Conservation (phyloP, 1,140 invertebrate genomes). For the Drosophila persimilis region DNA sequence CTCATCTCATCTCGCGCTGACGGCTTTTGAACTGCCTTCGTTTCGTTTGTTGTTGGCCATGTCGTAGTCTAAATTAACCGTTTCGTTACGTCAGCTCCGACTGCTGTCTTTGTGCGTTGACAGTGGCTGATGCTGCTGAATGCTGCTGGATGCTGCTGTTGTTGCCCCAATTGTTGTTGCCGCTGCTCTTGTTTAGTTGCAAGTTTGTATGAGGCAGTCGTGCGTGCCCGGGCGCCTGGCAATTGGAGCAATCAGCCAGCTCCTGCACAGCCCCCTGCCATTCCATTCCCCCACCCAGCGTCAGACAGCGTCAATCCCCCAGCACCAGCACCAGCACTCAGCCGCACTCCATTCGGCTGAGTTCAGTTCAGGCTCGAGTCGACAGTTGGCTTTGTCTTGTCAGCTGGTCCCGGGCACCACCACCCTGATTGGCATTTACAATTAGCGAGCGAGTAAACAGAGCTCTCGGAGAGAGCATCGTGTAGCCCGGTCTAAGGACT, state of each 20-base stretch:
- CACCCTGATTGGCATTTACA: constrained; percentile 81
- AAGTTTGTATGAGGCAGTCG: constrained; percentile 78
- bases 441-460: constrained; percentile 79
- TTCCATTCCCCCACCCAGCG: constrained; percentile 27
- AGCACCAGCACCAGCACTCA: too few relatives aligned
- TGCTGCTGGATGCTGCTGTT: constrained; percentile 17
- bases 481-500: constrained; percentile 19
- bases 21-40: constrained; percentile 61
- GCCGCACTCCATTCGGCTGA: constrained; percentile 25
- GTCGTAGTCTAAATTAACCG: constrained; percentile 77
- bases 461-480: constrained; percentile 23
- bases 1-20: constrained; percentile 46
- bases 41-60: constrained; percentile 56
- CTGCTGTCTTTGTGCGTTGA: constrained; percentile 67
- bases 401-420: constrained; percentile 30
- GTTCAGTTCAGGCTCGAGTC: constrained; percentile 10
- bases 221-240: constrained; percentile 69
- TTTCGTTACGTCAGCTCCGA: constrained; percentile 75
- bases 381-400: constrained; percentile 49
- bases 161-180: constrained; percentile 10
- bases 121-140: constrained; percentile 42
- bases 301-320: constrained; percentile 24
- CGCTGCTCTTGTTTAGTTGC: constrained; percentile 59
- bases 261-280: constrained; percentile 27
- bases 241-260: constrained; percentile 76